A percentile compares a stretch with the other conserved stretches of the same genome.
These are phyloP conservation scores for Ctenopoma kingsleyae DNA, from an alignment of 2,797 vertebrate species.

Conservation along the genomic window DNA sequence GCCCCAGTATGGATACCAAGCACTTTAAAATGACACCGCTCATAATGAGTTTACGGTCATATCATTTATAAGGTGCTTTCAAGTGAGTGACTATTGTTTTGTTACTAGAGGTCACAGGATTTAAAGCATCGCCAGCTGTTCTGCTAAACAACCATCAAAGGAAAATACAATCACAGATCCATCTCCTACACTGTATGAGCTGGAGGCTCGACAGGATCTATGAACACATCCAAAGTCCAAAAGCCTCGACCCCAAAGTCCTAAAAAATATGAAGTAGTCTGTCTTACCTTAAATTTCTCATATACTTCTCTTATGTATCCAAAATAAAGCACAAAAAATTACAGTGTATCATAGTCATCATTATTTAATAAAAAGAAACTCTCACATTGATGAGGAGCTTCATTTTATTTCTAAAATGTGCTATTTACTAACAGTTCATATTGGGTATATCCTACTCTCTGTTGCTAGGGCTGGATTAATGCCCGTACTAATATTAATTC, in stretches of 20 bases:
- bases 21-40: slow-evolving; percentile 59
- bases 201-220: slow-evolving; percentile 54
- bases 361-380: background rate
- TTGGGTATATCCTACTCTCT: slow-evolving; percentile 10
- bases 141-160: slow-evolving; percentile 65
- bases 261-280: background rate
- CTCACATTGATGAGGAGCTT: background rate
- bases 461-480: slow-evolving; percentile 29
- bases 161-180: slow-evolving; percentile 70
- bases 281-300: slow-evolving; percentile 16
- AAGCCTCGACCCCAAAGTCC: slow-evolving; percentile 22
- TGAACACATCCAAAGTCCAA: slow-evolving; percentile 37
- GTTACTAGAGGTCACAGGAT: slow-evolving; percentile 76
- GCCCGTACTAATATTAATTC: slow-evolving; percentile 1
- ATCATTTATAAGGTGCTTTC: slow-evolving; percentile 72
- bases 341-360: background rate
- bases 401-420: slow-evolving; percentile 13
- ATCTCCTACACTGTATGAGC: slow-evolving; percentile 64
- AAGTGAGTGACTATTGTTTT: slow-evolving; percentile 73
- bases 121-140: slow-evolving; percentile 77
- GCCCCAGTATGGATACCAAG: slow-evolving; percentile 49
- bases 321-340: background rate
- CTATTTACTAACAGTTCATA: slow-evolving; percentile 12
- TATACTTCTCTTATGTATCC: background rate
- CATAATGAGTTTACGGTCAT: slow-evolving; percentile 60